phyloP scores from a whole-genome alignment of 2,113 vertebrate genomes.

The Girardinichthys multiradiatus region DNA sequence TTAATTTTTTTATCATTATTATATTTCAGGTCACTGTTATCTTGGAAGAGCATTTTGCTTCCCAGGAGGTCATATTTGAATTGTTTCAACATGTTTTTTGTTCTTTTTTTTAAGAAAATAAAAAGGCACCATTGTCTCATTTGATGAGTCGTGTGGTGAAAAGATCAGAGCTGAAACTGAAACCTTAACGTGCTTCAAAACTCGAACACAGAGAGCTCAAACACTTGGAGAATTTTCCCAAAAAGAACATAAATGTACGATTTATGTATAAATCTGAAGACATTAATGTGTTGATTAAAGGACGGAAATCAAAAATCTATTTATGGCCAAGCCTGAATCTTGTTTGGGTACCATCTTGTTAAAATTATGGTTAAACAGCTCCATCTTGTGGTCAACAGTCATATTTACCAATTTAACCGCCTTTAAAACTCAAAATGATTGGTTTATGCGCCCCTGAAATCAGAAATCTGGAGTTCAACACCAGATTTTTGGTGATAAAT shows the following conservation, averaged over 20 bases:
- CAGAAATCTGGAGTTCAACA: too few species aligned
- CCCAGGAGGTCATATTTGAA: constrained; percentile 82
- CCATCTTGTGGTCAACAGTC: constrained; percentile 45
- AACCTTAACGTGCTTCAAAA: background rate
- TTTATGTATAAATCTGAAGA: background rate
- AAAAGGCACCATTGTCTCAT: constrained; percentile 83
- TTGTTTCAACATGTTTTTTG: constrained; percentile 78
- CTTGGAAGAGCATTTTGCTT: constrained; percentile 83
- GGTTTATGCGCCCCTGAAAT: too few species aligned
- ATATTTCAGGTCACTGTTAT: constrained; percentile 80
- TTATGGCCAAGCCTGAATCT: background rate
- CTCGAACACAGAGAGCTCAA: background rate
- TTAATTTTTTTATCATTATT: constrained; percentile 49
- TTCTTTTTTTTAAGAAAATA: constrained; percentile 78
- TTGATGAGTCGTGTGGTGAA: constrained; percentile 54
- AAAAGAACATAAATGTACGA: background rate
- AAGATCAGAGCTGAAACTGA: constrained; percentile 36
- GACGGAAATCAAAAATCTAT: constrained; percentile 29
- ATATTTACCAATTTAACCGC: background rate
- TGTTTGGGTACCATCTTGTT: background rate
- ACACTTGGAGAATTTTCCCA: too few species aligned
- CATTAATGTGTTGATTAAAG: constrained; percentile 1
- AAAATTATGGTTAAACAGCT: constrained; percentile 32
- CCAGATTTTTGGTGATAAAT: too few species aligned
- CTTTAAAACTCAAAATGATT: too few species aligned